phyloP scores from a whole-genome alignment of 2,797 vertebrate genomes.

The Emys orbicularis region DNA sequence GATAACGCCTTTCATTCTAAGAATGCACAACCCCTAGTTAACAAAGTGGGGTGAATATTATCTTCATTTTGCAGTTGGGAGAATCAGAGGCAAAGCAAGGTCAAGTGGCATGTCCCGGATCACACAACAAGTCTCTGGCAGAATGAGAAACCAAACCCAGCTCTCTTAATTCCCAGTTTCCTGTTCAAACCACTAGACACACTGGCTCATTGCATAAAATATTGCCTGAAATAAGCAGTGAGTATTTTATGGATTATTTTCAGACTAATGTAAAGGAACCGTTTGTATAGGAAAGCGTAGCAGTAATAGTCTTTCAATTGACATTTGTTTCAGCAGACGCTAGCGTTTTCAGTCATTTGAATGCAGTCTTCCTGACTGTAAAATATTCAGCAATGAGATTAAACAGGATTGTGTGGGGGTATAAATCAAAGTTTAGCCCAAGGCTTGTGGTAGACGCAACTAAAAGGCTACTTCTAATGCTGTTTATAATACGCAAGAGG shows the following conservation, averaged over 20 bases:
- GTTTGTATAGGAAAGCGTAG: background rate
- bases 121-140: background rate
- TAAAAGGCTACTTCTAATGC: background rate
- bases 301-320: background rate
- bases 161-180: background rate
- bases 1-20: background rate
- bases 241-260: background rate
- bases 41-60: background rate
- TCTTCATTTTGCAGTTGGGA: background rate
- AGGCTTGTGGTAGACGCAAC: background rate
- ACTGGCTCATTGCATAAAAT: background rate
- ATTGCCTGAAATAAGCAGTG: background rate
- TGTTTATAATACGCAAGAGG: background rate
- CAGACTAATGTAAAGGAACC: background rate
- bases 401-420: background rate
- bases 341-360: background rate
- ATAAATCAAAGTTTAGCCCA: background rate
- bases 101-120: background rate
- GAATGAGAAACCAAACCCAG: background rate
- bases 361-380: background rate
- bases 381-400: slow-evolving; percentile 8
- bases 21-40: background rate
- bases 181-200: background rate
- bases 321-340: background rate
- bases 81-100: rapidly evolving